Percentiles rank a stretch among this genome's conserved stretches.
Conservation (phyloP, 2,113 vertebrate species). For the Actenoides lindsayi region DNA sequence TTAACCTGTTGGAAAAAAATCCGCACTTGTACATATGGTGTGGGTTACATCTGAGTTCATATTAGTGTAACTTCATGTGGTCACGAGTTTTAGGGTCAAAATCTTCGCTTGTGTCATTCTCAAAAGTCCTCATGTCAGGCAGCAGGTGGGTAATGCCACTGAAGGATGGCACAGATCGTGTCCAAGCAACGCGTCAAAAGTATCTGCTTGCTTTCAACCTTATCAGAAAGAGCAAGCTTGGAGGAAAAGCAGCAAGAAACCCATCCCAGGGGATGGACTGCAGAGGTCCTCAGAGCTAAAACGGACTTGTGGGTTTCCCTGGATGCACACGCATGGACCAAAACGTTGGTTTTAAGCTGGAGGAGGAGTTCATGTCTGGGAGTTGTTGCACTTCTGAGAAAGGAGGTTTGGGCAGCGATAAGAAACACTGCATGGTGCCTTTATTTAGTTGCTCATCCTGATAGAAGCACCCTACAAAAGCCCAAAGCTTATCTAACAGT, state of each 20-base stretch:
- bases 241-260: neutral
- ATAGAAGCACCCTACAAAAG: neutral
- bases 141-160: neutral
- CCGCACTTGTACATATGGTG: rapidly evolving
- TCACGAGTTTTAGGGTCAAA: neutral
- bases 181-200: neutral
- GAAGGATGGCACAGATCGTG: neutral
- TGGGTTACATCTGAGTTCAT: neutral
- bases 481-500: neutral
- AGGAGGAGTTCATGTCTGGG: neutral
- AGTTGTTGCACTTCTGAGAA: neutral
- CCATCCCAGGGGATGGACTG: neutral
- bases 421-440: neutral
- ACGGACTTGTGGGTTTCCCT: neutral
- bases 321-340: neutral
- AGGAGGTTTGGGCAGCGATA: neutral
- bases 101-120: neutral
- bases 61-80: neutral
- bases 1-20: neutral
- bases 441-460: neutral
- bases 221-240: neutral
- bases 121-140: neutral
- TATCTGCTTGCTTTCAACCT: neutral
- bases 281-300: neutral
- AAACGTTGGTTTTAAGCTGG: neutral